Evolutionary conservation across 2,797 vertebrate genomes (phyloP), one percentile per base, ranked within the genome.

Genomic region (Eulemur mongoz): DNA sequence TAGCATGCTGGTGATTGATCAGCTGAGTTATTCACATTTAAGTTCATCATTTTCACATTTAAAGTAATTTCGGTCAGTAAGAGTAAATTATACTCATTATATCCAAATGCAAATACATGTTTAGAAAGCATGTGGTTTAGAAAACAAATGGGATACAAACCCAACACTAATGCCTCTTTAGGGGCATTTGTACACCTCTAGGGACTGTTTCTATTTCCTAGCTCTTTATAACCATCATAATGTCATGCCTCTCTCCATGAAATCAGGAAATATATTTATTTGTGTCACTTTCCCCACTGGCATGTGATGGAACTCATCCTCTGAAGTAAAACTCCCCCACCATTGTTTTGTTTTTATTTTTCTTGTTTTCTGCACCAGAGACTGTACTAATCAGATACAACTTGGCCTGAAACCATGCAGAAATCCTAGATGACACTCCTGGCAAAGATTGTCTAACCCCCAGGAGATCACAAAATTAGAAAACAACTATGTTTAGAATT

Each of bases 21-120:
- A 94, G 22, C 59, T 87, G 75, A 93, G 79, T 96, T 95, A 96
- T 27, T 95, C 78, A 93, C 89, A 92, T 95, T 97, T 94, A 97
- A 89, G 48, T 84, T 94, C 91, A 97, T 95, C 95, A 91, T 97
- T 95, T 97, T 96, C 80, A 76, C 93, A 94, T 97, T 97, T 95
- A 95, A 95, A 94, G 93, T 91, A 89, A 97, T 97, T 97, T 97
- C 4, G 82, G 93, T 80, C 89, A 96, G 82, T 86, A 93, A 95
- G 79, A 91, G 79, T 85, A 97, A 95, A 97, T 97, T 95, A 87
- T 40, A 59, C 79, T 96, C 93, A 94, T 97, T 97, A 96, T 86
- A 93, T 78, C 23, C 20, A 94, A 96, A 94, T 80, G 65, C 81
- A 91, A 96, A 97, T 93, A 85, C 59, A 89, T 83, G 45, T 95